Evolutionary conservation across 1,140 invertebrate species (phyloP), one percentile per base, ranked within the genome.

Genomic region (Pseudachorutes palmiensis): DNA sequence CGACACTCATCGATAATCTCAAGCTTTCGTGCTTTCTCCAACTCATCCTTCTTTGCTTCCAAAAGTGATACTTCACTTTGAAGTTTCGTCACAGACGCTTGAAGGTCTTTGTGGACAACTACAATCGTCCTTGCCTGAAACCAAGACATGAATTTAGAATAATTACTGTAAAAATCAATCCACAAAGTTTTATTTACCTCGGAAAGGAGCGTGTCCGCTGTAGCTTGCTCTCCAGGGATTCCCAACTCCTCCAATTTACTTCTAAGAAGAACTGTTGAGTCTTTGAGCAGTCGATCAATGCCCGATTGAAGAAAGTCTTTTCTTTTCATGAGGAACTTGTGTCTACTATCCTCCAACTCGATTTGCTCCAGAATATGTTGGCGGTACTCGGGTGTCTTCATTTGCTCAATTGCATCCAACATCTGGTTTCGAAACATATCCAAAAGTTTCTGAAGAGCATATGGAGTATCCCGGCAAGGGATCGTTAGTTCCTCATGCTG

Each of bases 221-320:
- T 72, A 12, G 72, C 70, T n/a, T 59, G 60, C 60, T 72, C 71
- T 22, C 64, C 64, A 31, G 63, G 70, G 69, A 74, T 74, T 36
- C 68, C 57, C n/a, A 97, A 81, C 77, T 96, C 92, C 67, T 85
- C 88, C 86, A 97, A 91, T 62, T 92, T 82, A n/a, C 87, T 86
- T 76, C 94, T 92, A 9, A 97, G 79, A 48, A 95, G 79, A 26
- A 86, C 86, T n/a, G 95, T 90, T 75, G 92, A 94, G 76, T 96
- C 92, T 73, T 91, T 88, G 67, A 94, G 93, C 32, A 97, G 80
- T 51, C 89, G 86, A 75, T 88, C 90, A 67, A 96, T 93, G 80
- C 94, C 91, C 77, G 92, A 92, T 70, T 95, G 91, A 65, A 96
- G 81, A 76, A 93, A 90, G 22, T 87, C 87, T 32, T 88, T 87